Percentiles rank a stretch among this genome's conserved stretches.
These are phyloP conservation scores for Oreotragus oreotragus DNA, from an alignment of 2,113 vertebrate species.

Conservation along the genomic window DNA sequence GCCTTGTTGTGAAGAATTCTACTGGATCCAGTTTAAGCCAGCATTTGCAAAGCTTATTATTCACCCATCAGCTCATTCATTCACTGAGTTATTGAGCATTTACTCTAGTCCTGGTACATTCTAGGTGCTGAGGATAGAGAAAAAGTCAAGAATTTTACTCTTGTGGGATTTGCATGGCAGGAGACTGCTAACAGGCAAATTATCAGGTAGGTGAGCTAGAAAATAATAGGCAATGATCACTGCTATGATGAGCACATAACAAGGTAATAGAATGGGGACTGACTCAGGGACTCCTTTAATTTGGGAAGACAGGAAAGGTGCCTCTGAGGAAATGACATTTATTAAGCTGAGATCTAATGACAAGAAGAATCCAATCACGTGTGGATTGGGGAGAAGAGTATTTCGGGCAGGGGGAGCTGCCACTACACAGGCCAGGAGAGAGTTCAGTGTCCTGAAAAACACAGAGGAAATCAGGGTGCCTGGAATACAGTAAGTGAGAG, in stretches of 20 bases:
- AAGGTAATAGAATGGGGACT: neutral
- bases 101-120: neutral
- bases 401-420: neutral
- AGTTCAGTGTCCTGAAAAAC: neutral
- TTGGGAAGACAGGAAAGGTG: neutral
- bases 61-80: neutral
- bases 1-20: neutral
- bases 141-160: neutral
- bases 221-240: neutral
- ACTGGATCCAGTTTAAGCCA: neutral
- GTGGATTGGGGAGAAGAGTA: neutral
- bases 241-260: neutral
- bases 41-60: neutral
- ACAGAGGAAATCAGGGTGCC: neutral
- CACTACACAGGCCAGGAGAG: neutral
- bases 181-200: neutral
- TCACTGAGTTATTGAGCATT: neutral
- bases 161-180: fast-evolving
- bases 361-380: neutral
- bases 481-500: neutral
- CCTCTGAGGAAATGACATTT: slow-evolving; percentile 20
- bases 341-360: neutral
- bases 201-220: neutral
- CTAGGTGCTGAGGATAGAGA: neutral
- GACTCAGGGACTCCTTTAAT: neutral